These are phyloP conservation scores for Rhopilema esculentum DNA, from an alignment of 30 jellyfish, hydroid and myxozoan genomes.

Conservation along the genomic window DNA sequence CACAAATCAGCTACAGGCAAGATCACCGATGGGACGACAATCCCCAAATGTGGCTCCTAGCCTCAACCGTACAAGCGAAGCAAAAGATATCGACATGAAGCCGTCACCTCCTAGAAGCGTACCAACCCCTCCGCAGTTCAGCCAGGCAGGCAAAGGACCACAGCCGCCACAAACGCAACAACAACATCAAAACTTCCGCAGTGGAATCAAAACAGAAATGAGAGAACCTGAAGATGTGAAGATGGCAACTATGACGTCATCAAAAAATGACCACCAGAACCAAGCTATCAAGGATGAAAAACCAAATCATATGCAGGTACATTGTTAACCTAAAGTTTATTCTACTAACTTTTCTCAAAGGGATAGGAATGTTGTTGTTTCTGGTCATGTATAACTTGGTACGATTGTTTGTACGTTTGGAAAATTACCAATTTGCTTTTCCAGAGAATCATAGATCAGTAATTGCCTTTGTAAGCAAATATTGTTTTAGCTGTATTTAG, in stretches of 20 bases:
- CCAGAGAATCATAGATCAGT: too few species aligned
- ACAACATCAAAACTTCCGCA: neutral
- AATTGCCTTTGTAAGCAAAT: too few species aligned
- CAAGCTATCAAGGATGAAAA: slow-evolving; percentile 19
- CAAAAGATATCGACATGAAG: slow-evolving; percentile 39
- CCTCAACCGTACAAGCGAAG: slow-evolving; percentile 22
- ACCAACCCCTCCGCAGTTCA: slow-evolving; percentile 54
- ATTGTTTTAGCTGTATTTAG: too few species aligned
- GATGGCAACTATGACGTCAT: slow-evolving; percentile 19
- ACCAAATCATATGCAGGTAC: slow-evolving; percentile 20
- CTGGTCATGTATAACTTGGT: too few species aligned
- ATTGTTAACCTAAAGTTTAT: neutral
- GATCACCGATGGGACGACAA: slow-evolving; percentile 62
- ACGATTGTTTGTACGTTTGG: too few species aligned
- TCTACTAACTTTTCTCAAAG: too few species aligned
- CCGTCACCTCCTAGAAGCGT: slow-evolving; percentile 51
- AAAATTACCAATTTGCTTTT: too few species aligned
- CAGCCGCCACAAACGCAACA: slow-evolving; percentile 7
- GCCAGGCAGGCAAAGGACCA: slow-evolving; percentile 31
- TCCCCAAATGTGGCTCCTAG: slow-evolving; percentile 28
- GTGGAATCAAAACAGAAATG: neutral
- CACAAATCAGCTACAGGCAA: slow-evolving; percentile 21
- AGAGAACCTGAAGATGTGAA: slow-evolving; percentile 18
- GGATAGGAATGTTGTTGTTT: neutral
- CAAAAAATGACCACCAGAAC: slow-evolving; percentile 33